Evolutionary conservation across 2,888 invertebrate species (phyloP).

Genomic region (Epicampocera succincta): DNA sequence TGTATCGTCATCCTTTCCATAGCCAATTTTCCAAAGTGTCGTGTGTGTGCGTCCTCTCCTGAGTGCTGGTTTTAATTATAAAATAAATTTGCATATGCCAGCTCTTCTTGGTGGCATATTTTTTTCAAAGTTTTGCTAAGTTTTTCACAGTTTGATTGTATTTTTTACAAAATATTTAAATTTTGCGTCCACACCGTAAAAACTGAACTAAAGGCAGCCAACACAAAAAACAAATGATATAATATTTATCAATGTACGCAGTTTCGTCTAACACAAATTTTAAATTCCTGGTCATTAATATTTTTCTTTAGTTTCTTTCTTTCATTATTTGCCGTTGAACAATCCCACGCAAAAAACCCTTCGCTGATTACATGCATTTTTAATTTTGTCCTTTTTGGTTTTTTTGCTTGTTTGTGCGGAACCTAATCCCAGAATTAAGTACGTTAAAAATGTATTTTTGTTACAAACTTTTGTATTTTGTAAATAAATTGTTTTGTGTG

Average conservation of each 20-base stretch:
- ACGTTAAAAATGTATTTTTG: constrained; percentile 41
- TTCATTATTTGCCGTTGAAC: neutral
- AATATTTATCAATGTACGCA: constrained; percentile 14
- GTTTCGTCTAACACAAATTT: constrained; percentile 47
- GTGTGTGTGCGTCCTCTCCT: no score
- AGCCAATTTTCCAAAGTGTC: no score
- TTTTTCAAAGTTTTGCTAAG: no score
- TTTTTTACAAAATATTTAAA: no score
- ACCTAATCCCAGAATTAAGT: constrained; percentile 51
- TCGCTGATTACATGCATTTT: constrained; percentile 49
- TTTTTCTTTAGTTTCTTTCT: neutral
- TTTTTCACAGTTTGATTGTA: no score
- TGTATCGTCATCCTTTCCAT: no score
- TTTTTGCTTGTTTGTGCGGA: neutral
- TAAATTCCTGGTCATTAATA: constrained; percentile 61
- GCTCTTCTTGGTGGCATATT: no score
- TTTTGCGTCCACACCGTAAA: constrained; percentile 1
- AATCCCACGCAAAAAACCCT: constrained; percentile 43
- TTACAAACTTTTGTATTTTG: neutral
- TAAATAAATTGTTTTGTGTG: no score
- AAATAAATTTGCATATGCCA: no score
- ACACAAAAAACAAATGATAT: neutral
- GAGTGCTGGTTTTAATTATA: no score
- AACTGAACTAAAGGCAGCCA: constrained; percentile 9
- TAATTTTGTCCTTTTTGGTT: constrained; percentile 6